A percentile compares a stretch with the other conserved stretches of the same genome.
Evolutionary conservation across 1,140 invertebrate species (phyloP).

Genomic region (Pomacea maculata): DNA sequence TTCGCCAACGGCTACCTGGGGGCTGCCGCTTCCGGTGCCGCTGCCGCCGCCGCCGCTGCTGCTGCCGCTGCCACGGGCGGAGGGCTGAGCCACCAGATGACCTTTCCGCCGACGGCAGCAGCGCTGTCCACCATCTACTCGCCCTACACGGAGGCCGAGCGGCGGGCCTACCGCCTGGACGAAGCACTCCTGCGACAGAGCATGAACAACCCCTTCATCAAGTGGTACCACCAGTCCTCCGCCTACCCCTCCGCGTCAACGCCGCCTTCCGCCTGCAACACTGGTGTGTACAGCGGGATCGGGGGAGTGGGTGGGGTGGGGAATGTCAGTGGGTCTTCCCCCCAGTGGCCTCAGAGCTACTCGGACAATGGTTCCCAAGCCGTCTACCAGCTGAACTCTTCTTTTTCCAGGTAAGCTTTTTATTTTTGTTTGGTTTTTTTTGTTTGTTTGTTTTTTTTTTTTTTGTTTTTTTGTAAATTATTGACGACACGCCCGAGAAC

Average conservation of each 20-base stretch:
- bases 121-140: conserved; percentile 57
- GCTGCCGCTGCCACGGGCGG: background rate
- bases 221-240: conserved; percentile 56
- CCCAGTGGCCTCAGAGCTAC: conserved; percentile 52
- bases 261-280: conserved; percentile 38
- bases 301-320: conserved; percentile 10
- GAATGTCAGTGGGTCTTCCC: conserved; percentile 6
- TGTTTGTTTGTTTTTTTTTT: too few species aligned
- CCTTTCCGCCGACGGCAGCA: conserved; percentile 30
- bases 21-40: background rate
- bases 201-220: conserved; percentile 62
- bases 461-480: too few species aligned
- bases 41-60: conserved; percentile 6
- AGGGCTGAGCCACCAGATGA: background rate
- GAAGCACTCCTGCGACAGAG: conserved; percentile 57
- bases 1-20: conserved; percentile 52
- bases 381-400: conserved; percentile 38
- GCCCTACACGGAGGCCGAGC: conserved; percentile 59
- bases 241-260: conserved; percentile 31
- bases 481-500: too few species aligned
- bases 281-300: conserved; percentile 41
- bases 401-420: conserved; percentile 35
- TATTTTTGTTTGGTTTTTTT: too few species aligned
- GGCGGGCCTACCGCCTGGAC: conserved; percentile 57
- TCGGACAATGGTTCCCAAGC: conserved; percentile 42